Evolutionary conservation across 1,140 invertebrate species (phyloP).

Genomic region (Drosophila lini): DNA sequence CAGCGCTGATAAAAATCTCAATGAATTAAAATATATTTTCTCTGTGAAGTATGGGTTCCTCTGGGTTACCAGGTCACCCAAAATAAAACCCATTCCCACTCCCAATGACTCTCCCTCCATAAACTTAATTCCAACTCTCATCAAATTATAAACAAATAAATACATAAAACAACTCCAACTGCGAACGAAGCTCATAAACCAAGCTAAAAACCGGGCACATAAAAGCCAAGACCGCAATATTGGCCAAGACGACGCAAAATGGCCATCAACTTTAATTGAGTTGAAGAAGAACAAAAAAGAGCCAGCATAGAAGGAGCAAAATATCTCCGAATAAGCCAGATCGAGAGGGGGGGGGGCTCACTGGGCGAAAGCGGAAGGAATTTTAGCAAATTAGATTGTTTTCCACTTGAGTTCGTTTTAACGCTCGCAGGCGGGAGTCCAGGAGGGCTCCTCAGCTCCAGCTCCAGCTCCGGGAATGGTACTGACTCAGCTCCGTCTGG

Average conservation of each 20-base stretch:
- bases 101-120: conserved; percentile 35
- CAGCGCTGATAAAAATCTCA: conserved; percentile 15
- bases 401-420: conserved; percentile 84
- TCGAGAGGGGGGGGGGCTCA: not conserved
- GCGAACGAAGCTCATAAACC: conserved; percentile 61
- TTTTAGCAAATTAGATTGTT: conserved; percentile 84
- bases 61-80: conserved; percentile 24
- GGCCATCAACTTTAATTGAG: conserved; percentile 82
- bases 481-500: conserved; percentile 42
- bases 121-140: conserved; percentile 48
- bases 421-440: conserved; percentile 58
- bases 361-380: conserved; percentile 68
- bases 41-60: not conserved
- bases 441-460: conserved; percentile 5
- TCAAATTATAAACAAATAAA: conserved; percentile 82
- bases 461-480: conserved; percentile 3
- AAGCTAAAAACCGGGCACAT: conserved; percentile 61
- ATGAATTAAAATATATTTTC: conserved; percentile 10
- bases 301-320: conserved; percentile 21
- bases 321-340: conserved; percentile 14
- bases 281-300: conserved; percentile 71
- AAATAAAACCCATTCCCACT: not conserved
- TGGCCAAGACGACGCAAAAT: conserved; percentile 70
- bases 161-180: conserved; percentile 52
- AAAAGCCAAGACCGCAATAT: conserved; percentile 66